Base-by-base conservation (phyloP, 2,888 invertebrate genomes). In the Hypselothyrea guttata region DNA sequence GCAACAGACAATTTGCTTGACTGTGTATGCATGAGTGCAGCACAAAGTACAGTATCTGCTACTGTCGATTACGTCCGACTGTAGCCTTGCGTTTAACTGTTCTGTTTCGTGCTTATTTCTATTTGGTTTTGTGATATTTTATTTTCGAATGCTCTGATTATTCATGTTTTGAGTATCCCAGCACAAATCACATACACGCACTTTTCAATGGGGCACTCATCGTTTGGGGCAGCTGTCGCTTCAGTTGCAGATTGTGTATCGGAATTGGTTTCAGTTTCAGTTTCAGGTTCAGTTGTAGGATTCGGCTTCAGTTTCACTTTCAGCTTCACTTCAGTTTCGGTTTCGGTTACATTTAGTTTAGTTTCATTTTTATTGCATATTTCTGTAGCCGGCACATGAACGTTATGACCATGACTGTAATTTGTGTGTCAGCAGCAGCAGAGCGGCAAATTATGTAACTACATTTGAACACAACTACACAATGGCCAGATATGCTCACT, bases 371-470 rank as follows among this genome's bases (percentile, higher is more conserved):
- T 71, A 71, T 71, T 71, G 56, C 69, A 69, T 59, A 69, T 64
- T 69, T 64, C 30, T 46, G 48, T 30, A 22, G 55, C 48, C 45
- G 61, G 71, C 81, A 70, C 70, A 75, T 75, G 70, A 81, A 72
- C 59, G 72, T 75, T 72, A 75, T 75, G 63, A 75, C 67, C 69
- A 61, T 71, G 69, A 48, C 66, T 57, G 72, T 78, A 81, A 78
- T 78, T 81, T 78, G 78, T 77, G 60, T 77, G 77, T 74, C 77
- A 73, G 65, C 41, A 57, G 18, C 70, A 75, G 68, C 65, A 55
- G 61, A 74, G 77, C 78, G 70, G 79, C 76, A 81, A 78, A 81
- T 78, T 77, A 77, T 77, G 72, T 77, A 82, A 77, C 82, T 72
- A 72, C 63, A 75, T 75, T 77, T 72, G 57, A 71, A 49, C 72